phyloP scores from a whole-genome alignment of 2,797 vertebrate species.

The Pagetopsis macropterus region DNA sequence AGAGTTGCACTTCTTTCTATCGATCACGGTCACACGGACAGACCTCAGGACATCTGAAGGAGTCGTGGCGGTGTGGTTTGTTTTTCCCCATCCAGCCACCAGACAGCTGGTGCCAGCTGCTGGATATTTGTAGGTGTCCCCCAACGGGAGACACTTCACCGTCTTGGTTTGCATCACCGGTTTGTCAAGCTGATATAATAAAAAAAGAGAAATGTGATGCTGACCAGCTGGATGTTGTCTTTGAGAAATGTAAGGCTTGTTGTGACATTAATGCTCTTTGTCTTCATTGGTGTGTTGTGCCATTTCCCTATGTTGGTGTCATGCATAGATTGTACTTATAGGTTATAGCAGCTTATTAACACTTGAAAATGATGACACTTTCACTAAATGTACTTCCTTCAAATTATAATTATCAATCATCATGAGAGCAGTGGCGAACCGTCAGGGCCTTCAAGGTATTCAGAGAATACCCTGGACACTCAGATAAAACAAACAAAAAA shows the following conservation, averaged over 20 bases:
- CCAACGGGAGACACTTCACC: conserved; percentile 39
- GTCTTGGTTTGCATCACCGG: conserved; percentile 28
- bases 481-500: too few relatives aligned
- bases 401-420: too few relatives aligned
- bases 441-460: too few relatives aligned
- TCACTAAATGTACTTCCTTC: background rate
- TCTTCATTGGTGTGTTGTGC: too few relatives aligned
- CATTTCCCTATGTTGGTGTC: background rate
- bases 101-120: conserved; percentile 41
- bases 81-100: conserved; percentile 78
- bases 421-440: too few relatives aligned
- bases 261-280: background rate
- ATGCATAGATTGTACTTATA: background rate
- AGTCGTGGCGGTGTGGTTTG: fast-evolving
- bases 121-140: background rate
- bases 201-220: background rate
- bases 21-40: conserved; percentile 72
- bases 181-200: conserved; percentile 66
- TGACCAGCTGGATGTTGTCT: background rate
- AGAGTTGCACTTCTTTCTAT: conserved; percentile 69
- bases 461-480: too few relatives aligned
- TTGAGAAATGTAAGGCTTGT: background rate
- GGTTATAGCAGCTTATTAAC: background rate
- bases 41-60: conserved; percentile 70
- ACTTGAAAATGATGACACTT: background rate